Conservation (phyloP, 2,888 invertebrate species). For the Stenchaetothrips biformis region DNA sequence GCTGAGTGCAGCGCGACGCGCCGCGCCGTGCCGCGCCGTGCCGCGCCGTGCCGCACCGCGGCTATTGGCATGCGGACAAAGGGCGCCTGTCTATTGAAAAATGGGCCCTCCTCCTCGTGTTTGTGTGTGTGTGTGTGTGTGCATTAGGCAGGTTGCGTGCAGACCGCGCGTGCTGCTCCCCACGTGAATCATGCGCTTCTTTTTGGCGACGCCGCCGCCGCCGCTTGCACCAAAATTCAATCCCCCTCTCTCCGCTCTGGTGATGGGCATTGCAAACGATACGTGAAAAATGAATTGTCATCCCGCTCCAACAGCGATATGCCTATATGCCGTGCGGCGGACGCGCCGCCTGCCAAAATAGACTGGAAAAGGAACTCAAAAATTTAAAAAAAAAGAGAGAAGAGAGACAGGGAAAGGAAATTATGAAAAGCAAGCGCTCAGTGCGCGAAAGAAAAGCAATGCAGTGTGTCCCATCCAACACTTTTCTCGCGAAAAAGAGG, state of each 20-base stretch:
- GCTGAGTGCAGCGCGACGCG: background rate
- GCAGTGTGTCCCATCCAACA: too few species aligned
- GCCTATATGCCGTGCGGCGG: background rate
- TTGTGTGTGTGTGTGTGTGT: too few species aligned
- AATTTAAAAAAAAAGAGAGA: background rate
- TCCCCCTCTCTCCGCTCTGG: background rate
- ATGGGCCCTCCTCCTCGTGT: background rate
- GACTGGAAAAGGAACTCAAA: background rate
- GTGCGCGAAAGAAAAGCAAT: too few species aligned
- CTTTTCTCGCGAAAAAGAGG: background rate
- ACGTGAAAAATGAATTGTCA: background rate
- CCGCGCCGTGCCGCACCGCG: background rate
- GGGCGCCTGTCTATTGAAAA: background rate
- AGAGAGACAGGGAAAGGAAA: background rate
- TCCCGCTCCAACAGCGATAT: too few species aligned
- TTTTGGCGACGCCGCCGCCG: background rate
- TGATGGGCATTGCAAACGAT: background rate
- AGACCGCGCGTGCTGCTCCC: background rate
- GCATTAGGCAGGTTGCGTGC: too few species aligned
- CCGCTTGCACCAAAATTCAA: background rate
- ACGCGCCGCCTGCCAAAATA: background rate
- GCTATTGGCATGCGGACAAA: slow-evolving; percentile 18
- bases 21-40: background rate
- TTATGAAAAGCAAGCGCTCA: too few species aligned
- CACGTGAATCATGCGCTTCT: background rate